phyloP scores from a whole-genome alignment of 2,888 invertebrate genomes.

The Apotomis betuletana region DNA sequence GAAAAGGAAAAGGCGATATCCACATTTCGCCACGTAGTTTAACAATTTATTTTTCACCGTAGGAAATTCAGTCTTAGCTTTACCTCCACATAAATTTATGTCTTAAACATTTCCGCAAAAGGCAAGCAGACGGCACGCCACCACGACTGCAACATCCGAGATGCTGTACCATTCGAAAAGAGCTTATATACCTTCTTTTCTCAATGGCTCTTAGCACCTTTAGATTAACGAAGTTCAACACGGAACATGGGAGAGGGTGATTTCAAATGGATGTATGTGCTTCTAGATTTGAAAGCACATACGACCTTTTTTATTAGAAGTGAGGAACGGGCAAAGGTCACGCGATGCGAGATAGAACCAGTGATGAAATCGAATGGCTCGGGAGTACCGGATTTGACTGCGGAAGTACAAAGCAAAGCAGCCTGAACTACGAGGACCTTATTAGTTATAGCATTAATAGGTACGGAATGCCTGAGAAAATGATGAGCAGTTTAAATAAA shows the following conservation, averaged over 20 bases:
- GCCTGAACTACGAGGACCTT: constrained; percentile 1
- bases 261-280: constrained; percentile 3
- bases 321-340: constrained; percentile 41
- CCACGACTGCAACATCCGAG: constrained; percentile 3
- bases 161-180: background rate
- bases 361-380: constrained; percentile 23
- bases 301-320: constrained; percentile 21
- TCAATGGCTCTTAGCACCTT: background rate
- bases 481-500: too few species aligned
- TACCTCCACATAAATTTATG: constrained; percentile 16
- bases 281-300: background rate
- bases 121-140: constrained; percentile 4
- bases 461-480: too few species aligned
- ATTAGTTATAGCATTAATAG: background rate
- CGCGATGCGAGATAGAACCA: constrained; percentile 16
- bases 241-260: constrained; percentile 3
- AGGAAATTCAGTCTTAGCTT: constrained; percentile 6
- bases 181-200: background rate
- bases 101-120: constrained; percentile 10
- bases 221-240: background rate
- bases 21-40: background rate
- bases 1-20: constrained; percentile 8
- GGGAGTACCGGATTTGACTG: constrained; percentile 19
- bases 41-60: constrained; percentile 1
- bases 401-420: constrained; percentile 10